Conservation (phyloP, 1,140 invertebrate species). For the Euwallacea fornicatus region DNA sequence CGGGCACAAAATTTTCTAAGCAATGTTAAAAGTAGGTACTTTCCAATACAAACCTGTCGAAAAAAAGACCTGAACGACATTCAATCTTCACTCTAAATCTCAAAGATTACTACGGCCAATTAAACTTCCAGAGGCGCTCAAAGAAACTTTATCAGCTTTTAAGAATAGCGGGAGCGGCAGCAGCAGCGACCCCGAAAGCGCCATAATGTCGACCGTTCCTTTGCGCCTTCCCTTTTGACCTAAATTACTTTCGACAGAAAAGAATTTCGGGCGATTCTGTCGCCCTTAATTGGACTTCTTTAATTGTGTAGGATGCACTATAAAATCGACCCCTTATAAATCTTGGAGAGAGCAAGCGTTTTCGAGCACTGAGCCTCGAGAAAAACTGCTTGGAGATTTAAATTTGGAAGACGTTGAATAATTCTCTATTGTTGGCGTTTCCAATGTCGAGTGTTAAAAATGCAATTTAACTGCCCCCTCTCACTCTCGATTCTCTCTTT, state of each 20-base stretch:
- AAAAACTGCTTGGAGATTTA: conserved; percentile 1
- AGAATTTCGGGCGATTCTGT: conserved; percentile 35
- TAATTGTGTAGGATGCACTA: conserved; percentile 34
- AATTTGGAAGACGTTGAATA: conserved; percentile 18
- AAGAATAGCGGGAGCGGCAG: not conserved
- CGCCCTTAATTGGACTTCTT: conserved; percentile 36
- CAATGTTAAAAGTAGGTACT: too few species aligned
- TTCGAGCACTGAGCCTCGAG: conserved; percentile 1
- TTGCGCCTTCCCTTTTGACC: conserved; percentile 11
- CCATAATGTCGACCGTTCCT: conserved; percentile 16
- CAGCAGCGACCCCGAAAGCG: not conserved
- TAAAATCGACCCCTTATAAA: conserved; percentile 27
- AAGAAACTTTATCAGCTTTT: conserved; percentile 18
- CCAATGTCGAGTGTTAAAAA: not conserved
- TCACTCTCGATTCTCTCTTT: too few species aligned
- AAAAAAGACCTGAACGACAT: too few species aligned
- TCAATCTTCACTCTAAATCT: not conserved
- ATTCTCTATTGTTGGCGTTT: conserved; percentile 11
- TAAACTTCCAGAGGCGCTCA: conserved; percentile 14
- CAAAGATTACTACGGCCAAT: conserved; percentile 13
- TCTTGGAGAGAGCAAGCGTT: conserved; percentile 13
- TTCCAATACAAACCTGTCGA: too few species aligned
- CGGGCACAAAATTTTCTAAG: too few species aligned
- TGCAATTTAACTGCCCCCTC: not conserved
- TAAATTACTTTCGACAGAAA: conserved; percentile 35